Evolutionary conservation across 2,797 vertebrate species (phyloP).

Genomic region (Sebastiscus albofasciatus): DNA sequence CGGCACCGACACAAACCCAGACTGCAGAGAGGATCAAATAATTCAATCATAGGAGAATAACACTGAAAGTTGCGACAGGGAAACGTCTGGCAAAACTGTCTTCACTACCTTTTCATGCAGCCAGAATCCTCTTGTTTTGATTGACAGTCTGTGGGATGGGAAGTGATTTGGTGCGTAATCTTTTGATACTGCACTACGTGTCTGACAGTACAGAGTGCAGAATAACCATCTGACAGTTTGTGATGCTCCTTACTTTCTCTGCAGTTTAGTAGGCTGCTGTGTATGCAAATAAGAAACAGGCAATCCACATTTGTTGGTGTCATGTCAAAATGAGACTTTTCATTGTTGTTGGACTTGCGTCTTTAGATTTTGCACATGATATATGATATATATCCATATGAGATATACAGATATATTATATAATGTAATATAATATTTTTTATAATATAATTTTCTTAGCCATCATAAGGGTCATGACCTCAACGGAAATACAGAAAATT

Average conservation of each 20-base stretch:
- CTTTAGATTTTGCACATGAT: not conserved
- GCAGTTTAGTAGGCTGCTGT: not conserved
- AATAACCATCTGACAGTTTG: not conserved
- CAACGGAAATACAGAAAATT: not conserved
- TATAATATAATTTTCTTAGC: not conserved
- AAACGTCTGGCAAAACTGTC: not conserved
- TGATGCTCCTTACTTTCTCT: not conserved
- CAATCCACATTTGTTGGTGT: not conserved
- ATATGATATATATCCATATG: too few relatives aligned
- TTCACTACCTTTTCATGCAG: not conserved
- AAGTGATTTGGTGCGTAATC: not conserved
- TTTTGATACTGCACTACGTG: not conserved
- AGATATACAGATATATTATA: not conserved
- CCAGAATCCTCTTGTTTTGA: not conserved
- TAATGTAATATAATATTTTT: not conserved
- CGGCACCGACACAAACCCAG: not conserved
- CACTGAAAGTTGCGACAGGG: not conserved
- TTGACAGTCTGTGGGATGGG: not conserved
- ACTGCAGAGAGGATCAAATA: not conserved
- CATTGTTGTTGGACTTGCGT: not conserved
- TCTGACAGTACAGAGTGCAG: not conserved
- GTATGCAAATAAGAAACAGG: not conserved
- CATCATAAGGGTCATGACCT: not conserved
- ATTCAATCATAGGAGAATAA: not conserved
- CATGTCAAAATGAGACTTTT: not conserved